phyloP scores from a whole-genome alignment of 2,113 vertebrate species.

The Argyrosomus japonicus region DNA sequence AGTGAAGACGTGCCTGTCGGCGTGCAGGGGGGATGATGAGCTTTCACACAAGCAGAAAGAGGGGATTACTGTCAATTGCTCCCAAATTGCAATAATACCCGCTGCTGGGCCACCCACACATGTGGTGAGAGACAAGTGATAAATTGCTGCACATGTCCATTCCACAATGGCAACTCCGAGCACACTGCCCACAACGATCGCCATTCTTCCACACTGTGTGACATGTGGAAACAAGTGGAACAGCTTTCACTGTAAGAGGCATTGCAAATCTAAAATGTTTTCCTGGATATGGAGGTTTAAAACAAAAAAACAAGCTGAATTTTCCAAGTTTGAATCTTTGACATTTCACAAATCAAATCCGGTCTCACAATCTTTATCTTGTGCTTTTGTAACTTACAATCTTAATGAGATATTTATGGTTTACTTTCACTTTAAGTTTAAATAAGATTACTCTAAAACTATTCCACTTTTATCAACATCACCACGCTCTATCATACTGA shows the following conservation, averaged over 20 bases:
- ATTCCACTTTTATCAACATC: conserved; percentile 7
- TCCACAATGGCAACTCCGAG: conserved; percentile 63
- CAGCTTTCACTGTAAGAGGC: conserved; percentile 4
- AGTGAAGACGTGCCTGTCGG: conserved; percentile 60
- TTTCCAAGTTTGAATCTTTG: neutral
- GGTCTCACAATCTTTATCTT: neutral
- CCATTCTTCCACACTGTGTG: conserved; percentile 19
- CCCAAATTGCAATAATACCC: conserved; percentile 82
- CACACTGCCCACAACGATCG: conserved; percentile 42
- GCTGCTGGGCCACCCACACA: conserved; percentile 79
- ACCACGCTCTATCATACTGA: neutral
- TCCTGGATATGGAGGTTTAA: neutral
- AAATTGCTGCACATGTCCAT: conserved; percentile 79
- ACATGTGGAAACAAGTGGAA: conserved; percentile 52
- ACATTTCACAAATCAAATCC: neutral
- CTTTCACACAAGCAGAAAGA: conserved; percentile 70
- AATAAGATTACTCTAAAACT: neutral
- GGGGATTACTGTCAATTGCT: conserved; percentile 83
- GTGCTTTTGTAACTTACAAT: neutral
- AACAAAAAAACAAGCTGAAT: conserved; percentile 15
- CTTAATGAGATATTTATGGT: neutral
- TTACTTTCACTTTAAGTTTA: neutral
- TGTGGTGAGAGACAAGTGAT: conserved; percentile 77
- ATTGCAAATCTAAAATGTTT: conserved; percentile 29
- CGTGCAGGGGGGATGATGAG: conserved; percentile 61